Base-by-base conservation (phyloP, 2,113 vertebrate genomes). In the Ctenomys sociabilis region DNA sequence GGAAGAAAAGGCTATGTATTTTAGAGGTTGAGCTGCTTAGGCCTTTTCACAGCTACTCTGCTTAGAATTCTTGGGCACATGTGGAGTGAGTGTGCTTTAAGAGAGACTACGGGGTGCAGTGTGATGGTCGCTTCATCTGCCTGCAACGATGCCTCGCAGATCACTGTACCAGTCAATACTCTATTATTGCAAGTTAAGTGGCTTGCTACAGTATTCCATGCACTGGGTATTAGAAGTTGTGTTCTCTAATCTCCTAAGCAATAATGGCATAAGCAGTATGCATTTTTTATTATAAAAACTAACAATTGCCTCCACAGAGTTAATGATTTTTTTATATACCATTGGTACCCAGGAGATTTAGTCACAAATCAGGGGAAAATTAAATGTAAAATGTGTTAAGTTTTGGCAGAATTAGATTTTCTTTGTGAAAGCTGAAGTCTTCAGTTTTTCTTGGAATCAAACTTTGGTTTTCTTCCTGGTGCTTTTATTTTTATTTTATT, bases 171-270 rank as follows among this genome's bases (percentile, higher is more conserved):
- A 98, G 98, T 99, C 98, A 97, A 98, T 98, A 98, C 86, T 98
- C 98, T 97, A 96, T 98, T 98, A 98, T 96, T 98, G 93, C 97
- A 96, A 9, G 28, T 97, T 98, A 98, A 98, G 97, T 98, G 98
- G 96, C 97, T 98, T 98, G 96, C 97, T 98, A 54, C 97, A 97
- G 95, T 97, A 95, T 97, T 97, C 96, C 97, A 97, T 52, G 59
- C 85, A 49, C 96, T 97, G 66, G 87, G 96, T 96, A 97, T 98
- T 98, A 98, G 97, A 97, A 98, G 95, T 97, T 88, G 97, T 98
- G 97, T 98, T 98, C 96, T 73, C 98, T 99, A 97, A 99, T 98
- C 98, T 99, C 98, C 98, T 96, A 97, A 98, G 98, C 98, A 98
- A 97, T 98, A 98, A 98, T 96, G 93, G 92, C 97, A 97, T 98